phyloP scores from a whole-genome alignment of 2,113 vertebrate genomes.

The Pogona vitticeps region DNA sequence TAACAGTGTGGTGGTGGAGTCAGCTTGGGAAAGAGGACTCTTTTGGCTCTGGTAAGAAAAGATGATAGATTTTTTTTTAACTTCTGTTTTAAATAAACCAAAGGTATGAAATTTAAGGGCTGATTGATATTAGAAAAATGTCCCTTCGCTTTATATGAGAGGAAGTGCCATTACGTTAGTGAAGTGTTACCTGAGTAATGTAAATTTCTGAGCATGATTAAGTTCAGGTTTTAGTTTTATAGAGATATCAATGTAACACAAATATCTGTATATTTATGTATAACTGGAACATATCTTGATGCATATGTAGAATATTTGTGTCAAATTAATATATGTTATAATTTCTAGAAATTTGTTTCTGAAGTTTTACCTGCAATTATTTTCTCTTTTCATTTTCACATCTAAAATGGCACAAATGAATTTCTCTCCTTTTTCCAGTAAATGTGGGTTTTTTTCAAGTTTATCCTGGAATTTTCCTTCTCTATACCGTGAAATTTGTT shows the following conservation, averaged over 20 bases:
- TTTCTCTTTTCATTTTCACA: background rate
- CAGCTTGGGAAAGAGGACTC: background rate
- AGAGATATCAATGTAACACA: background rate
- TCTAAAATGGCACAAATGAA: background rate
- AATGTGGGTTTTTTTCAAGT: background rate
- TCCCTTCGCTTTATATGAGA: background rate
- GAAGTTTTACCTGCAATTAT: background rate
- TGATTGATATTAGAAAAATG: background rate
- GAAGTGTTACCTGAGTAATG: background rate
- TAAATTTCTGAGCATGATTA: background rate
- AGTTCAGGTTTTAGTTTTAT: background rate
- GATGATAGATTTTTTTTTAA: background rate
- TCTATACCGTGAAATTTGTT: background rate
- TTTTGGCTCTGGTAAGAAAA: constrained; percentile 25
- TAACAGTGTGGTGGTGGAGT: constrained; percentile 13
- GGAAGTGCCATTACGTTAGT: constrained; percentile 8
- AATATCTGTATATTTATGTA: background rate
- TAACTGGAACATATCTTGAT: too few relatives aligned
- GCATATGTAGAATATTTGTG: background rate
- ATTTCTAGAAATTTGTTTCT: background rate
- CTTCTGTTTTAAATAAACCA: background rate
- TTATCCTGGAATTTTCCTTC: background rate
- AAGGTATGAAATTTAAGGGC: background rate
- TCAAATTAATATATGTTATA: background rate
- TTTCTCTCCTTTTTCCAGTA: background rate